These are phyloP conservation scores for Tetramorium simillimum DNA, from an alignment of 1,140 invertebrate species.

Conservation along the genomic window DNA sequence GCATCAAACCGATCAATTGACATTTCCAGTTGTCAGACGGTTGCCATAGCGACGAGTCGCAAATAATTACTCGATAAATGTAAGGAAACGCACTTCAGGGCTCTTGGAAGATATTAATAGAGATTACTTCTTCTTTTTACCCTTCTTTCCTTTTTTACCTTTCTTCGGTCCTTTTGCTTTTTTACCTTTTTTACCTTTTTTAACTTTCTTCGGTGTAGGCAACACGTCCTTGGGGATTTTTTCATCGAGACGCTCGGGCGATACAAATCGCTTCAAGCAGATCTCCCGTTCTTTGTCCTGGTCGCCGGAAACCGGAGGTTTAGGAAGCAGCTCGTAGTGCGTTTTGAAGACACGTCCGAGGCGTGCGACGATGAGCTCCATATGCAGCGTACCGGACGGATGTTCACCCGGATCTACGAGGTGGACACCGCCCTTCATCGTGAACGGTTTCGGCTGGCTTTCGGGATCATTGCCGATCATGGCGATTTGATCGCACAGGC, in stretches of 20 bases:
- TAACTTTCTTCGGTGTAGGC: not conserved
- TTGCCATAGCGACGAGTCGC: conserved; percentile 43
- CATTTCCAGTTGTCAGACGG: conserved; percentile 10
- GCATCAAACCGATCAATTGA: conserved; percentile 11
- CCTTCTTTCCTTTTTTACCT: not conserved
- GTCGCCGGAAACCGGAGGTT: conserved; percentile 72
- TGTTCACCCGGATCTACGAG: conserved; percentile 80
- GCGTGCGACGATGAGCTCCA: conserved; percentile 77
- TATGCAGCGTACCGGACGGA: conserved; percentile 76
- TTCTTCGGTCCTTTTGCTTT: conserved; percentile 24
- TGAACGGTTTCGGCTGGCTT: conserved; percentile 78
- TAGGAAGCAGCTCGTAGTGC: conserved; percentile 74
- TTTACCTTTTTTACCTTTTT: conserved; percentile 47
- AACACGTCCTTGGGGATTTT: not conserved
- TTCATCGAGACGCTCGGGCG: conserved; percentile 26
- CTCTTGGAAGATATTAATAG: not conserved
- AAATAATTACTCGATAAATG: not conserved
- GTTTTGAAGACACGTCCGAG: conserved; percentile 78
- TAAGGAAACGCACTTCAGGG: not conserved
- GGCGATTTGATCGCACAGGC: conserved; percentile 81
- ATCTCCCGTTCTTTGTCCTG: conserved; percentile 69
- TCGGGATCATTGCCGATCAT: conserved; percentile 79
- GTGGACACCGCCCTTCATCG: conserved; percentile 75
- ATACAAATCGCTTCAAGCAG: conserved; percentile 71
- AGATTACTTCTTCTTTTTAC: conserved; percentile 12